Evolutionary conservation across 2,888 invertebrate genomes (phyloP).

Genomic region (Parapristionchus giblindavisi): DNA sequence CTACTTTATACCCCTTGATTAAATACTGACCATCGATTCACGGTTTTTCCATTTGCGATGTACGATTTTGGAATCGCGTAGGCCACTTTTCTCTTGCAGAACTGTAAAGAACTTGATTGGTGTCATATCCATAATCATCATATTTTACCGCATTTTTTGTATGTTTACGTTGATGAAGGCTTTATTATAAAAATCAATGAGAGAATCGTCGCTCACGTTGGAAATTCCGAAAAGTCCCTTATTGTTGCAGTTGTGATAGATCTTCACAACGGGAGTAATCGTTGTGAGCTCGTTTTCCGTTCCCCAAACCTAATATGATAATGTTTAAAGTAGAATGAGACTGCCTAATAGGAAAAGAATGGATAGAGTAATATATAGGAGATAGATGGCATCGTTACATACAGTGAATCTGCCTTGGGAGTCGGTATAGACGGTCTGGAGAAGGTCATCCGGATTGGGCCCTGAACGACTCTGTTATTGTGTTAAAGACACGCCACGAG

Average conservation of each 20-base stretch:
- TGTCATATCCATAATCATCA: too few relatives aligned
- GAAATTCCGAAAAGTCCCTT: conserved; percentile 33
- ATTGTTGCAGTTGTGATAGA: conserved; percentile 39
- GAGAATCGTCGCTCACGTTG: background rate
- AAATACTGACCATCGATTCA: conserved; percentile 24
- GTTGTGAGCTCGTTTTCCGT: conserved; percentile 35
- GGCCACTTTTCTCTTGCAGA: conserved; percentile 38
- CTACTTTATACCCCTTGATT: too few relatives aligned
- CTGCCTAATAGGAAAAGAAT: too few relatives aligned
- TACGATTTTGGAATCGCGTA: conserved; percentile 34
- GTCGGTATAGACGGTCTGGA: conserved; percentile 26
- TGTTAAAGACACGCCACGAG: too few relatives aligned
- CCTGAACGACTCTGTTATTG: conserved; percentile 8
- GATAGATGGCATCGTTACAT: too few relatives aligned
- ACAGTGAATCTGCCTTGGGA: conserved; percentile 30
- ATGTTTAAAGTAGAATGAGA: too few relatives aligned
- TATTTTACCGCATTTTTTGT: too few relatives aligned
- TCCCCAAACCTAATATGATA: conserved; percentile 12
- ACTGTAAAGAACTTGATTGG: background rate
- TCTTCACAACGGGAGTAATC: conserved; percentile 32
- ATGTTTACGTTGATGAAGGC: too few relatives aligned
- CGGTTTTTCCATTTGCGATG: conserved; percentile 27
- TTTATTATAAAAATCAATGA: conserved; percentile 3
- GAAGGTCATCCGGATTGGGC: conserved; percentile 38
- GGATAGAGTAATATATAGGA: too few relatives aligned